Evolutionary conservation across 2,113 vertebrate species (phyloP).

Genomic region (Aegypius monachus): DNA sequence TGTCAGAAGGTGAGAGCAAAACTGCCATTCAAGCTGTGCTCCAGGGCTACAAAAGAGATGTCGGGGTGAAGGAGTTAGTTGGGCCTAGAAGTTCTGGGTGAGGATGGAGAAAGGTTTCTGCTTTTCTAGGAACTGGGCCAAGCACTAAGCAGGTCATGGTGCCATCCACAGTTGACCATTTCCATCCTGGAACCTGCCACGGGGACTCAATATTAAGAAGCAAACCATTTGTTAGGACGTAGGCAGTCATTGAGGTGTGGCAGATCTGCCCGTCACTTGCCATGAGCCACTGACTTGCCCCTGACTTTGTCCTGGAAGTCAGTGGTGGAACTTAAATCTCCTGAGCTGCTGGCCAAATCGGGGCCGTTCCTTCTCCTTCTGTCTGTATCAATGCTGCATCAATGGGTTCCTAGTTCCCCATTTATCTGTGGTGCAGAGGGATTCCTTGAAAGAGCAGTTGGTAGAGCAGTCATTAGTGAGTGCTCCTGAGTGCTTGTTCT

Average conservation of each 20-base stretch:
- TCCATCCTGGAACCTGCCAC: neutral
- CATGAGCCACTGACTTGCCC: neutral
- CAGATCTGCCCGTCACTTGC: fast-evolving
- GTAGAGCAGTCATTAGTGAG: neutral
- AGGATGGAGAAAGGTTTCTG: neutral
- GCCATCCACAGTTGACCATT: neutral
- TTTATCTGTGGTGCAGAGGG: neutral
- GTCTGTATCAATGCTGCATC: neutral
- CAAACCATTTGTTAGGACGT: neutral
- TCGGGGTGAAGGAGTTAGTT: neutral
- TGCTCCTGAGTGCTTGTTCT: neutral
- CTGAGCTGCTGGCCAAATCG: neutral
- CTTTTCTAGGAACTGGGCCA: neutral
- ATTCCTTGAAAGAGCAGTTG: neutral
- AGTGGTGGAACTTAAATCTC: neutral
- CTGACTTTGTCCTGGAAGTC: neutral
- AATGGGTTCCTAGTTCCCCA: neutral
- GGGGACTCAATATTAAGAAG: neutral
- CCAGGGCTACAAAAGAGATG: neutral
- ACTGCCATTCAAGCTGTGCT: neutral
- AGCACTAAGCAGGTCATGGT: neutral
- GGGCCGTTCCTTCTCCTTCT: neutral
- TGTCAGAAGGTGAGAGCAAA: neutral
- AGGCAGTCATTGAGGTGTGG: neutral
- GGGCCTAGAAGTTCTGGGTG: neutral